These are phyloP conservation scores for Poecilia velifera DNA, from an alignment of 2,797 vertebrate species.

Conservation along the genomic window DNA sequence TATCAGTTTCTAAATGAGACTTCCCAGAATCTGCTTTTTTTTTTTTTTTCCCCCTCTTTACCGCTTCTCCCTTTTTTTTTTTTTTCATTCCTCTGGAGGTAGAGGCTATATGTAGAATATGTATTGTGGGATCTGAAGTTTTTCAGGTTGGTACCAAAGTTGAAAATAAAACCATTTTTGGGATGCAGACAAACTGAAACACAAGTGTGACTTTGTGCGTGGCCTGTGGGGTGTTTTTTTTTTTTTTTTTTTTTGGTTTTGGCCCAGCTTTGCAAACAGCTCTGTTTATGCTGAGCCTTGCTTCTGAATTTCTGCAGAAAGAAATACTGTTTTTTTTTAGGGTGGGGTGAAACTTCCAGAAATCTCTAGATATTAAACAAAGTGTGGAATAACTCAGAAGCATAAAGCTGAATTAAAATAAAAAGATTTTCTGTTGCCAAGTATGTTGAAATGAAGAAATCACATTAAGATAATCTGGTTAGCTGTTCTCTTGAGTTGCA, in stretches of 20 bases:
- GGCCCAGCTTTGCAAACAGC: slow-evolving; percentile 29
- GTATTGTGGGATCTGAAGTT: slow-evolving; percentile 16
- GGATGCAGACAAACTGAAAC: slow-evolving; percentile 9
- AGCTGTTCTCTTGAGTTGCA: background rate
- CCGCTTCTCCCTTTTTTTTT: slow-evolving; percentile 40
- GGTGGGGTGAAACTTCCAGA: background rate
- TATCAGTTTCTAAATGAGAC: slow-evolving; percentile 71
- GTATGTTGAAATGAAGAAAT: slow-evolving; percentile 9
- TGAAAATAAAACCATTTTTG: slow-evolving; percentile 7
- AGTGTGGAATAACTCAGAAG: slow-evolving; percentile 1
- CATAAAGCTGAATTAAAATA: slow-evolving; percentile 1
- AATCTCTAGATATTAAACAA: background rate
- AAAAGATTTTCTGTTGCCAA: background rate
- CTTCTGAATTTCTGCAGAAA: slow-evolving; percentile 49
- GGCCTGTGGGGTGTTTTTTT: slow-evolving; percentile 15
- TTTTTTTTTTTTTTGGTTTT: slow-evolving; percentile 7
- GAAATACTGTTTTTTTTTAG: slow-evolving; percentile 31
- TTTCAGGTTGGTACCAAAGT: slow-evolving; percentile 29
- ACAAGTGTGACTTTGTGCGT: slow-evolving; percentile 17
- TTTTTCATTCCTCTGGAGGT: background rate
- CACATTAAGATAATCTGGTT: background rate
- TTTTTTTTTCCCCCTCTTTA: slow-evolving; percentile 5
- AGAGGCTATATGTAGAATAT: slow-evolving; percentile 4
- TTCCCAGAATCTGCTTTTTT: slow-evolving; percentile 66
- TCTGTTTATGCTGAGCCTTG: slow-evolving; percentile 54